Conservation (phyloP, 2,113 vertebrate species). For the Synchiropus splendidus region DNA sequence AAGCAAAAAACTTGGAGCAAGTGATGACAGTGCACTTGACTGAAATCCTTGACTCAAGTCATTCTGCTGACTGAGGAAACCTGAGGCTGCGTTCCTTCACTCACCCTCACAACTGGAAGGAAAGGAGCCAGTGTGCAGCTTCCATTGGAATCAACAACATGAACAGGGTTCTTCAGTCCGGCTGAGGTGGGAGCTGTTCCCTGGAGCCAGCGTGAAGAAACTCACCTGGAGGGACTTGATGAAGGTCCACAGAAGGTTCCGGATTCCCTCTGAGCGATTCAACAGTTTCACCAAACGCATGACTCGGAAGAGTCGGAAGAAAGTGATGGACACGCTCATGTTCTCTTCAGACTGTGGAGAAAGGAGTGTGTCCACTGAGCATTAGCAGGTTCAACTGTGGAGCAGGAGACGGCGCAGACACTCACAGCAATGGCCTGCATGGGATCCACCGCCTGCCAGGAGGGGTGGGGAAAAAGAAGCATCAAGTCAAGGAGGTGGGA, state of each 20-base stretch:
- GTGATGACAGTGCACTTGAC: background rate
- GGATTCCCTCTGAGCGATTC: constrained; percentile 88
- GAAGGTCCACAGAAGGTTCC: constrained; percentile 96
- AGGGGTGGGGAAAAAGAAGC: background rate
- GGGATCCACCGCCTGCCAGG: constrained; percentile 62
- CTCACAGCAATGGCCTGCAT: constrained; percentile 72
- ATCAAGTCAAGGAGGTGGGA: constrained; percentile 51
- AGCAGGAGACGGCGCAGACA: background rate
- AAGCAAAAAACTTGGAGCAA: too few relatives aligned
- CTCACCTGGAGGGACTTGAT: constrained; percentile 96
- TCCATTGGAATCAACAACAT: too few relatives aligned
- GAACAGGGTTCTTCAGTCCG: too few relatives aligned
- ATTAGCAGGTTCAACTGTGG: background rate
- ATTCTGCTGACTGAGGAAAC: background rate
- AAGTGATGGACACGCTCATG: constrained; percentile 87
- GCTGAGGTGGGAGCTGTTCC: too few relatives aligned
- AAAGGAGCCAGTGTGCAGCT: too few relatives aligned
- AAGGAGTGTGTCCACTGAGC: background rate
- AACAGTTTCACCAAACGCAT: constrained; percentile 92
- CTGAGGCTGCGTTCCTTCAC: too few relatives aligned
- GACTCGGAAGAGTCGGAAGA: constrained; percentile 96
- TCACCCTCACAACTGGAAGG: too few relatives aligned
- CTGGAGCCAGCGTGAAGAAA: background rate
- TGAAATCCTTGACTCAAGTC: background rate
- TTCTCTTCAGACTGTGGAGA: constrained; percentile 75